Evolutionary conservation across 1,140 invertebrate species (phyloP).

Genomic region (Cydia amplana): DNA sequence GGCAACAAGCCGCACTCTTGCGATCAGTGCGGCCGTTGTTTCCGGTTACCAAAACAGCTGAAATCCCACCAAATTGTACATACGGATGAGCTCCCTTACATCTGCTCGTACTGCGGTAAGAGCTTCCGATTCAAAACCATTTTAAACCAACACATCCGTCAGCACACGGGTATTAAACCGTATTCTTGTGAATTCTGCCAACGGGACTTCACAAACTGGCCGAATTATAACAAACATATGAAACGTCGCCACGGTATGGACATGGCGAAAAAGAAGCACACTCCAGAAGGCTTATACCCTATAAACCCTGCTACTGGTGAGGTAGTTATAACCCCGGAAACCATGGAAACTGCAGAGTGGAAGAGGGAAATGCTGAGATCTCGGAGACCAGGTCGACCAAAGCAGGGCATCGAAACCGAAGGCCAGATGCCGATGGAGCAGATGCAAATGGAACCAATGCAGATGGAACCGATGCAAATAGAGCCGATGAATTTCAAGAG

Average conservation of each 20-base stretch:
- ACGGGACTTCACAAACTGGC: slow-evolving; percentile 88
- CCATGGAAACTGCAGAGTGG: slow-evolving; percentile 57
- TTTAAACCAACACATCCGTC: slow-evolving; percentile 83
- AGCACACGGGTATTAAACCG: slow-evolving; percentile 83
- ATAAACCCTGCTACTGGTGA: slow-evolving; percentile 64
- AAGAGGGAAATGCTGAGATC: slow-evolving; percentile 62
- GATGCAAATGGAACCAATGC: neutral
- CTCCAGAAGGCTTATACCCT: slow-evolving; percentile 62
- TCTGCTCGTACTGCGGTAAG: slow-evolving; percentile 86
- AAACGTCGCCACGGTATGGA: slow-evolving; percentile 83
- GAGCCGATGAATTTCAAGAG: slow-evolving; percentile 4
- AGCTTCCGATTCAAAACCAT: slow-evolving; percentile 86
- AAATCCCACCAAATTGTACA: slow-evolving; percentile 82
- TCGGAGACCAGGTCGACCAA: slow-evolving; percentile 38
- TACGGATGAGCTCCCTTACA: slow-evolving; percentile 91
- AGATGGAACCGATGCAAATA: neutral
- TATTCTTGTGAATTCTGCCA: slow-evolving; percentile 82
- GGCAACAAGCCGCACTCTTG: slow-evolving; percentile 88
- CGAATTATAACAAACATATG: slow-evolving; percentile 89
- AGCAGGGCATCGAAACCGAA: slow-evolving; percentile 4
- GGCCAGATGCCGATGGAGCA: neutral
- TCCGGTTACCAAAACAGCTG: slow-evolving; percentile 79
- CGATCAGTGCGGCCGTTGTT: slow-evolving; percentile 86
- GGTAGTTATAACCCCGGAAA: slow-evolving; percentile 51
- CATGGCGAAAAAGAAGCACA: slow-evolving; percentile 69